Conservation (phyloP, 23 tunicate species). For the Halocynthia roretzi region DNA sequence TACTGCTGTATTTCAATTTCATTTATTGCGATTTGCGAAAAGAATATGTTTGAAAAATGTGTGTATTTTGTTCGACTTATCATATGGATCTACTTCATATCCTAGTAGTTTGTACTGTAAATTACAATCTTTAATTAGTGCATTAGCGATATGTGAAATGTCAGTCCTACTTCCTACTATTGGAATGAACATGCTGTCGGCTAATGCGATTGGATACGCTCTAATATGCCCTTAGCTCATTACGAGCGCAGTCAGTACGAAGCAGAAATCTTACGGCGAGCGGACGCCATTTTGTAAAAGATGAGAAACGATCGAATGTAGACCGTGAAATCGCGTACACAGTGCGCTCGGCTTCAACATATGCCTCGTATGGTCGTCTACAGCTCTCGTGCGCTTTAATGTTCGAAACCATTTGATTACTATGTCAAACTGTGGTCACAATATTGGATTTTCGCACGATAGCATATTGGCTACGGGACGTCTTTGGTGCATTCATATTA, state of each 20-base stretch:
- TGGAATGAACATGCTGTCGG: slow-evolving; percentile 9
- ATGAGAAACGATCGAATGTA: background rate
- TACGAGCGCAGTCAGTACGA: background rate
- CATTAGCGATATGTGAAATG: too few species aligned
- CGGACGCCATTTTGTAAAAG: slow-evolving; percentile 19
- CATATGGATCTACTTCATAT: too few species aligned
- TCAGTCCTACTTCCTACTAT: background rate
- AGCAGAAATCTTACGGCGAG: background rate
- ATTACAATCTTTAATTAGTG: too few species aligned
- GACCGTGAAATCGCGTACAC: slow-evolving; percentile 26
- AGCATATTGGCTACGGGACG: background rate
- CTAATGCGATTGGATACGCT: slow-evolving; percentile 30
- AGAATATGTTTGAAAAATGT: too few species aligned
- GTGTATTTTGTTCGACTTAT: too few species aligned
- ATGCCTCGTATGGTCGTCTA: slow-evolving; percentile 5
- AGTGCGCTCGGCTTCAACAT: slow-evolving; percentile 18
- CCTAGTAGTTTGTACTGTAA: too few species aligned
- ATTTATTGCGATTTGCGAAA: too few species aligned
- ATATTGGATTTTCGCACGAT: too few species aligned
- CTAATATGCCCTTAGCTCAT: slow-evolving; percentile 7
- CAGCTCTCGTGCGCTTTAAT: background rate
- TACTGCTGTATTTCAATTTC: too few species aligned
- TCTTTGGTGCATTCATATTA: background rate
- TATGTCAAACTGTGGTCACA: too few species aligned
- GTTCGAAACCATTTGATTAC: background rate